A percentile compares a stretch with the other conserved stretches of the same genome.
Conservation (phyloP, 2,888 invertebrate species). For the Theristus sp. region DNA sequence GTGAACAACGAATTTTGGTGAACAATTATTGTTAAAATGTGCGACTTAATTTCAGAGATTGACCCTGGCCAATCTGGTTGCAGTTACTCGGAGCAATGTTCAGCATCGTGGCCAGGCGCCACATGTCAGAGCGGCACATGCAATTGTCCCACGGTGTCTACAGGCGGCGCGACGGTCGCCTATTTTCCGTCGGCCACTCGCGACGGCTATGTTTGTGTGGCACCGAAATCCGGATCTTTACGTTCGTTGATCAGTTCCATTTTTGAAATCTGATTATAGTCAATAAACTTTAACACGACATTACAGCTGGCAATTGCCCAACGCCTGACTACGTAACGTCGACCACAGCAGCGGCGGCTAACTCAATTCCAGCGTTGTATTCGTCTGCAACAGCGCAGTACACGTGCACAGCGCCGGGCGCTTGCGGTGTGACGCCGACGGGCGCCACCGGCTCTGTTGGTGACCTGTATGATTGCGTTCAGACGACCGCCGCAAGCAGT, state of each 20-base stretch:
- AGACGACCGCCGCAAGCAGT: not conserved
- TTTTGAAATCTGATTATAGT: not conserved
- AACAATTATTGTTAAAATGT: not conserved
- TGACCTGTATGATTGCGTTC: not conserved
- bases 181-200: not conserved
- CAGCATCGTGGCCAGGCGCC: not conserved
- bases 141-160: conserved; percentile 1
- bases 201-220: not conserved
- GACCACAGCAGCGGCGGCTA: not conserved
- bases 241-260: too few species aligned
- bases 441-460: not conserved
- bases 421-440: not conserved
- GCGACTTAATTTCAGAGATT: not conserved
- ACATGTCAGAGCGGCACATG: not conserved
- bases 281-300: not conserved
- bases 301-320: not conserved
- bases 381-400: not conserved
- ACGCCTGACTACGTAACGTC: not conserved
- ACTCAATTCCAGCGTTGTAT: not conserved
- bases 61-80: not conserved
- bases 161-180: not conserved
- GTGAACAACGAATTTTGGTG: too few species aligned
- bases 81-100: not conserved
- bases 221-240: not conserved
- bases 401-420: not conserved